Conservation (phyloP, 1,140 invertebrate genomes). For the Panagrolaimus sp. region DNA sequence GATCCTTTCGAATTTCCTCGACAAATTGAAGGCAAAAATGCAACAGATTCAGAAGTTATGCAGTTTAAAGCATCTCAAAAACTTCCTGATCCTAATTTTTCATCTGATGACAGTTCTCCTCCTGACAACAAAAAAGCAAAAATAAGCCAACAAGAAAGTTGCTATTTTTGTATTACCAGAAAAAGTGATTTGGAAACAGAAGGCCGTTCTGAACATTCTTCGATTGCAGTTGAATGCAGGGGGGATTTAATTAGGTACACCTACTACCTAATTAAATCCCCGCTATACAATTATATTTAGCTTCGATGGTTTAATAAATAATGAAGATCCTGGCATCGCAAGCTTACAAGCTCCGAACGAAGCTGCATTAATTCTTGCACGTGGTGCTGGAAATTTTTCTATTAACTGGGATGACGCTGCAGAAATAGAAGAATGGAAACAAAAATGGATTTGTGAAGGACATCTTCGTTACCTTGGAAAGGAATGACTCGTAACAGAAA, state of each 20-base stretch:
- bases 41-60: too few relatives aligned
- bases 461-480: not conserved
- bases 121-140: too few relatives aligned
- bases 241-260: not conserved
- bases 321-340: not conserved
- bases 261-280: not conserved
- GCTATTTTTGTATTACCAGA: not conserved
- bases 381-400: not conserved
- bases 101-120: too few relatives aligned
- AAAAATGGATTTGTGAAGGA: not conserved
- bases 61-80: too few relatives aligned
- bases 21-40: too few relatives aligned
- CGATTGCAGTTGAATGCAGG: not conserved
- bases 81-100: too few relatives aligned
- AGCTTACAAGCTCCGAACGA: not conserved
- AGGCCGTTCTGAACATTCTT: not conserved
- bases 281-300: too few relatives aligned
- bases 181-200: not conserved
- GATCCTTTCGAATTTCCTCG: too few relatives aligned
- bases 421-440: not conserved
- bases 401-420: not conserved
- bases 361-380: not conserved
- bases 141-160: not conserved
- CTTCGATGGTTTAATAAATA: not conserved
- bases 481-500: not conserved